Conservation (phyloP, 2,888 invertebrate species). For the Himalopsyche tibetana region DNA sequence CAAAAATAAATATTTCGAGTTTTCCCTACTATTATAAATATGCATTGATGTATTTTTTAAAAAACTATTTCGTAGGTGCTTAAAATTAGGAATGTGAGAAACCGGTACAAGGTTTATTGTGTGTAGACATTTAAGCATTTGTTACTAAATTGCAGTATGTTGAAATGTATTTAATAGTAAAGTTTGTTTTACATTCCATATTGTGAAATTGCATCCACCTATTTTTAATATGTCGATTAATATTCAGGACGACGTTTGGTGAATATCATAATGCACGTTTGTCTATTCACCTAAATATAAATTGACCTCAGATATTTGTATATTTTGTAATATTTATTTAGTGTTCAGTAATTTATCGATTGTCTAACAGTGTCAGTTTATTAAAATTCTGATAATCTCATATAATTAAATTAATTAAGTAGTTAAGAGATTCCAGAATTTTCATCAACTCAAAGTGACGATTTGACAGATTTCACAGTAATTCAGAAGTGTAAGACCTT, state of each 20-base stretch:
- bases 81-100: not conserved
- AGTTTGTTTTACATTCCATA: not conserved
- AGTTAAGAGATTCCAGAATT: too few species aligned
- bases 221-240: not conserved
- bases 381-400: too few species aligned
- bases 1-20: too few species aligned
- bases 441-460: too few species aligned
- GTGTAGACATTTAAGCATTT: not conserved
- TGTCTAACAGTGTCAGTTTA: too few species aligned
- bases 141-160: not conserved
- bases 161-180: not conserved
- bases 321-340: not conserved
- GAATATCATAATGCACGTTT: not conserved
- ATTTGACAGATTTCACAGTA: too few species aligned
- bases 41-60: too few species aligned
- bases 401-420: too few species aligned
- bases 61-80: too few species aligned
- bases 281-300: not conserved
- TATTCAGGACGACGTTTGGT: not conserved
- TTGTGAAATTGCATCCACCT: not conserved
- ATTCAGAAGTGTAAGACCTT: too few species aligned
- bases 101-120: slow-evolving; percentile 1
- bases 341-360: too few species aligned
- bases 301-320: not conserved
- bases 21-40: too few species aligned